Percentiles rank a stretch among this genome's conserved stretches.
phyloP scores from a whole-genome alignment of 2,888 invertebrate species.

The Amblyteles armatorius region DNA sequence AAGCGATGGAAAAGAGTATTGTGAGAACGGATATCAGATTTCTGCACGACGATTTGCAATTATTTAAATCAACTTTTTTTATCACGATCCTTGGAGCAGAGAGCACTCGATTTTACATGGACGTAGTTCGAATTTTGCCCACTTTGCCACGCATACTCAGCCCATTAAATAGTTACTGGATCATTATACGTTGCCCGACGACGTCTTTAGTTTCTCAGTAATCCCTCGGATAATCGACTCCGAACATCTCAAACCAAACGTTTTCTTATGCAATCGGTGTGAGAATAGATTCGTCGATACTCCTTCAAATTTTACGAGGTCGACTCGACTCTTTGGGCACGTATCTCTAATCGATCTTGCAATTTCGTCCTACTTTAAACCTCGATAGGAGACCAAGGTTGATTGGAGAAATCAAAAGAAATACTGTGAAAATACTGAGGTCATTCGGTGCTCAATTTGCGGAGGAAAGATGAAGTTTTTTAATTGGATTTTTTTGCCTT shows the following conservation, averaged over 20 bases:
- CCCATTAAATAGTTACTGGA: conserved; percentile 8
- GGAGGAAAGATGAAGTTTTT: no score
- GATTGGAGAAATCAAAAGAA: neutral
- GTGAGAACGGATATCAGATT: neutral
- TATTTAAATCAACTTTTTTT: neutral
- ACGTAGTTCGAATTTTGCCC: neutral
- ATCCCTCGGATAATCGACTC: neutral
- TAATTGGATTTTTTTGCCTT: neutral
- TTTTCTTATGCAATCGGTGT: neutral
- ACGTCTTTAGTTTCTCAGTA: neutral
- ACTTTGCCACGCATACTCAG: neutral
- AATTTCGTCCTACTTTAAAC: neutral
- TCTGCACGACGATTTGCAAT: neutral
- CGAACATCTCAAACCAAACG: neutral
- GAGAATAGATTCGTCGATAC: neutral
- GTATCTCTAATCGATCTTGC: neutral
- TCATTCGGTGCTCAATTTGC: no score
- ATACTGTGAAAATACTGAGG: neutral
- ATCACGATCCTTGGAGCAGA: neutral
- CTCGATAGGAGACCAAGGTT: neutral
- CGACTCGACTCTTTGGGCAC: neutral
- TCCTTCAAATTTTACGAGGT: neutral
- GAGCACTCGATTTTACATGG: no score
- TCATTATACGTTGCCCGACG: neutral
- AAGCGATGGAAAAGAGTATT: neutral